These are phyloP conservation scores for Eira barbara DNA, from an alignment of 2,113 vertebrate species.

Conservation along the genomic window DNA sequence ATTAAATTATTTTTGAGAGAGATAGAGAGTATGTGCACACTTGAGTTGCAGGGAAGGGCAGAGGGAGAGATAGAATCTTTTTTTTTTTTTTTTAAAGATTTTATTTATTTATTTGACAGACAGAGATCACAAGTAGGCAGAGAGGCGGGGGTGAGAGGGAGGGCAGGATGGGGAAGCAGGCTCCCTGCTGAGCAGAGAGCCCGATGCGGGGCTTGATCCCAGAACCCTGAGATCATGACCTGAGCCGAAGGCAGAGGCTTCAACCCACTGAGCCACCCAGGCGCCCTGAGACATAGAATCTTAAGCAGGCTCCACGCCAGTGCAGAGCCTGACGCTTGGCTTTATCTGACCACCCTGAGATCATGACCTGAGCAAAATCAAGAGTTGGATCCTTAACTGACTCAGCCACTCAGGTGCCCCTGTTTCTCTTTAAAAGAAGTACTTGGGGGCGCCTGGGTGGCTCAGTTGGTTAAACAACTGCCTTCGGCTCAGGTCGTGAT, in stretches of 20 bases:
- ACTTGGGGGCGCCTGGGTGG: neutral
- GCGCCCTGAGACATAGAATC: neutral
- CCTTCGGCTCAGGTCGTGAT: too few species aligned
- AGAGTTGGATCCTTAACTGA: neutral
- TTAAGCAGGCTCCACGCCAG: neutral
- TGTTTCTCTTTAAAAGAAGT: slow-evolving; percentile 43
- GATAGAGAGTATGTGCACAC: neutral
- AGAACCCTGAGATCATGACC: neutral
- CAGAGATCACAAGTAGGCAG: neutral
- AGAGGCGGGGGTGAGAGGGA: neutral
- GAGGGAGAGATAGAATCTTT: neutral
- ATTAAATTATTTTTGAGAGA: neutral
- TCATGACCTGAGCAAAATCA: neutral
- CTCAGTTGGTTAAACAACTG: too few species aligned
- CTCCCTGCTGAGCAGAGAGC: neutral
- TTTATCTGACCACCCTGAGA: neutral
- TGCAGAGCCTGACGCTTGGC: neutral
- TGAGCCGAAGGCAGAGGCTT: neutral
- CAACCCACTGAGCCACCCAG: too few species aligned
- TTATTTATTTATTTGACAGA: too few species aligned
- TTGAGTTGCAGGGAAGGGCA: neutral
- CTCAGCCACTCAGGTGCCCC: neutral
- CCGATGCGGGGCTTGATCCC: neutral
- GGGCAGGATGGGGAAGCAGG: too few species aligned
- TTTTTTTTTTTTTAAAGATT: too few species aligned